These are phyloP conservation scores for Poeciliopsis gracilis DNA, from an alignment of 2,797 vertebrate genomes.

Conservation along the genomic window DNA sequence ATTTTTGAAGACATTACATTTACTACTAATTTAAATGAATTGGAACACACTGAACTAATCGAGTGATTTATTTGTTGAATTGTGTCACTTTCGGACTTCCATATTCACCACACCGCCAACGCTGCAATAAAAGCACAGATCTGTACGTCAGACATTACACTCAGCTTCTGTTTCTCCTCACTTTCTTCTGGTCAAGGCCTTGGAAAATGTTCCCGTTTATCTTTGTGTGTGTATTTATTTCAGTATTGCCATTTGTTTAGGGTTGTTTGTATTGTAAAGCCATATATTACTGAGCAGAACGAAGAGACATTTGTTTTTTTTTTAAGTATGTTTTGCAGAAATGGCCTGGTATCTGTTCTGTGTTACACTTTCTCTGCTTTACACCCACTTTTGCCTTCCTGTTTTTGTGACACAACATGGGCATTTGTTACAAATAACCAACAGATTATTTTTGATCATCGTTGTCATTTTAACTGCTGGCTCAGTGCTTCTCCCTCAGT, in stretches of 20 bases:
- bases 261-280: constrained; percentile 31
- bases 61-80: neutral
- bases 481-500: constrained; percentile 8
- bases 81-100: neutral
- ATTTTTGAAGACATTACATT: neutral
- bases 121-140: constrained; percentile 1
- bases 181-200: constrained; percentile 42
- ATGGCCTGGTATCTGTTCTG: constrained; percentile 17
- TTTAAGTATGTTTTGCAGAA: constrained; percentile 17
- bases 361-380: constrained; percentile 24
- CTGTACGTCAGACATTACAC: constrained; percentile 7
- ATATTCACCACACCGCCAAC: constrained; percentile 2
- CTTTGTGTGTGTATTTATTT: constrained; percentile 64
- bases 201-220: constrained; percentile 39
- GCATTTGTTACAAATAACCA: constrained; percentile 32
- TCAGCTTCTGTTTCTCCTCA: constrained; percentile 27
- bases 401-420: constrained; percentile 23
- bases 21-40: neutral
- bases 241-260: constrained; percentile 57
- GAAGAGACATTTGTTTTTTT: constrained; percentile 3
- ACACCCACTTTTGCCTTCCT: constrained; percentile 25
- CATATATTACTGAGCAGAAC: constrained; percentile 41
- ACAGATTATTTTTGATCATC: neutral
- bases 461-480: neutral
- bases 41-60: neutral